A percentile compares a stretch with the other conserved stretches of the same genome.
Conservation (phyloP, 2,113 vertebrate species). For the Pseudopipra pipra region DNA sequence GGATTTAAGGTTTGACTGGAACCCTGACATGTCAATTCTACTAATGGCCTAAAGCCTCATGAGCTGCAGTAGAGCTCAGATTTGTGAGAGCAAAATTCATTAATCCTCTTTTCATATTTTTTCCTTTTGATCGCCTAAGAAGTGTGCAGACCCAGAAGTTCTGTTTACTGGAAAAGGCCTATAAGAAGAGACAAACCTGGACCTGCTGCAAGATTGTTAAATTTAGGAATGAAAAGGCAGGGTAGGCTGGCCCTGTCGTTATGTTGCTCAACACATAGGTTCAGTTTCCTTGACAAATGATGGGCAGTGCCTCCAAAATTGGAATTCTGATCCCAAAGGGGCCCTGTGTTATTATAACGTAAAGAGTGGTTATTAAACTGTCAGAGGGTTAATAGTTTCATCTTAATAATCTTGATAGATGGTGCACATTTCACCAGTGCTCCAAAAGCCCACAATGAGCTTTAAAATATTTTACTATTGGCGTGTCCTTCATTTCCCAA, state of each 20-base stretch:
- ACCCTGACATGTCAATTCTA: neutral
- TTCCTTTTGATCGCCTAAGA: neutral
- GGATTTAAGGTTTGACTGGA: neutral
- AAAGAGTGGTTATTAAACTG: conserved; percentile 85
- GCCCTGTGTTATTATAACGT: conserved; percentile 83
- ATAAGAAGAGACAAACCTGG: neutral
- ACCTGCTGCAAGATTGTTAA: neutral
- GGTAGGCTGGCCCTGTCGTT: conserved; percentile 31
- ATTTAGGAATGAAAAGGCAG: neutral
- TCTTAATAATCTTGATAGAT: conserved; percentile 84
- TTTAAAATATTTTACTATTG: conserved; percentile 71
- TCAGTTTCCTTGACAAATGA: conserved; percentile 74
- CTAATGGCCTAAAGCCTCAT: neutral
- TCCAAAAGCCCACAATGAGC: conserved; percentile 55
- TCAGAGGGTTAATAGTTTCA: conserved; percentile 80
- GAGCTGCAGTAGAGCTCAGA: neutral
- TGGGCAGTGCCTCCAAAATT: conserved; percentile 75
- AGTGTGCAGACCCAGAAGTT: neutral
- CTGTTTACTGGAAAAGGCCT: neutral
- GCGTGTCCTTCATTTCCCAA: conserved; percentile 61
- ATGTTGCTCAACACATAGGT: conserved; percentile 65
- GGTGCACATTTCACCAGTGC: conserved; percentile 61
- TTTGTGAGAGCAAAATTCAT: neutral
- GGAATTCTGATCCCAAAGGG: conserved; percentile 77
- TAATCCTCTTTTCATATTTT: neutral